These are phyloP conservation scores for Bradypodion ventrale DNA, from an alignment of 2,797 vertebrate species.

Conservation along the genomic window DNA sequence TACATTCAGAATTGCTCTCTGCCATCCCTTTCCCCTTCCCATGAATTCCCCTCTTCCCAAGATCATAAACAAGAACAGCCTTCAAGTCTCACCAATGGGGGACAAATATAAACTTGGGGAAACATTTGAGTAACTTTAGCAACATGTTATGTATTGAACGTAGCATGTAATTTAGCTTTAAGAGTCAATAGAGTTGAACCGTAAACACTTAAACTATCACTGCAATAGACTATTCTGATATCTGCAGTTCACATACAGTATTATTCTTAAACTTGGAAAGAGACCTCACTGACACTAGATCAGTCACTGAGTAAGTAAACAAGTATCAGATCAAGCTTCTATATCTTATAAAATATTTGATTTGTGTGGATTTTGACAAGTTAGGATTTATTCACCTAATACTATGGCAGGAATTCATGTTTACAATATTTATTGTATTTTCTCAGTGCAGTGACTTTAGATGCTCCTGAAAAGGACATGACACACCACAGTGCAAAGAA, in stretches of 20 bases:
- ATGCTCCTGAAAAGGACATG: neutral
- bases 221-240: neutral
- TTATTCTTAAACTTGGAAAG: neutral
- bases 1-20: no score
- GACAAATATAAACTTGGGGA: neutral
- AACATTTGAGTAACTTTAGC: neutral
- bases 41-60: no score
- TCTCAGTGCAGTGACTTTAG: neutral
- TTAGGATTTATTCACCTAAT: neutral
- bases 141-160: neutral
- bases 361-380: neutral
- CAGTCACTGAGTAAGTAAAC: neutral
- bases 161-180: neutral
- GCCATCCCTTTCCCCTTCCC: no score
- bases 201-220: neutral
- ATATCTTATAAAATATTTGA: neutral
- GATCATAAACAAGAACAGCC: no score
- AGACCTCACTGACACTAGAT: neutral
- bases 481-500: neutral
- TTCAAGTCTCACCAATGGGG: no score
- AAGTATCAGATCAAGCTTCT: neutral
- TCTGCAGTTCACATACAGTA: neutral
- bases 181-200: neutral
- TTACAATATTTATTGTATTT: constrained; percentile 1
- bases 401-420: neutral